Evolutionary conservation across 2,797 vertebrate genomes (phyloP).

Genomic region (Tarsius wallacei): DNA sequence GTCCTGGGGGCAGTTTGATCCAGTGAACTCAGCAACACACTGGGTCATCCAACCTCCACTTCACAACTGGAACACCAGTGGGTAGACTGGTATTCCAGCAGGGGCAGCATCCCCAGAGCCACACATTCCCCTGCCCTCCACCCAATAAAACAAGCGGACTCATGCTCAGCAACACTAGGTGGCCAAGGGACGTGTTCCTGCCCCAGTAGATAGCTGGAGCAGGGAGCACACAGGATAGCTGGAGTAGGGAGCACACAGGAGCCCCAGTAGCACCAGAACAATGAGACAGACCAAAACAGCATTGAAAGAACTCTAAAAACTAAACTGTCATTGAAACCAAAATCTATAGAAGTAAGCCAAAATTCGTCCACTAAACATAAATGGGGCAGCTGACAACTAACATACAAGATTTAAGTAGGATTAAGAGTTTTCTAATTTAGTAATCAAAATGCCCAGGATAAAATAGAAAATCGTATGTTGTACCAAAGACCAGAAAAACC

Average conservation of each 20-base stretch:
- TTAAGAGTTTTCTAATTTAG: not conserved
- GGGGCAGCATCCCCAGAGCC: not conserved
- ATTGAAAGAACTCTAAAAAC: not conserved
- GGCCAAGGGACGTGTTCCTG: not conserved
- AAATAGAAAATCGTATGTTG: not conserved
- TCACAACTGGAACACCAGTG: too few relatives aligned
- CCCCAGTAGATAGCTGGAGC: not conserved
- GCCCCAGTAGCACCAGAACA: not conserved
- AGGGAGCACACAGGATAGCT: not conserved
- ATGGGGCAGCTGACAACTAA: not conserved
- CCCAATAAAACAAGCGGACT: not conserved
- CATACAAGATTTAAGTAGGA: too few relatives aligned
- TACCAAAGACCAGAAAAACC: not conserved
- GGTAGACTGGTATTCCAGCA: not conserved
- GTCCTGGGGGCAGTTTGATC: not conserved
- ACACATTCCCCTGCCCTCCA: not conserved
- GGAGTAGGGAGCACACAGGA: not conserved
- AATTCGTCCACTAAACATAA: not conserved
- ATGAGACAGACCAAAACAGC: not conserved
- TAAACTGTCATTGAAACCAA: not conserved
- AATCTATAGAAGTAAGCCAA: not conserved
- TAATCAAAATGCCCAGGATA: not conserved
- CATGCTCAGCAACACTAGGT: too few relatives aligned
- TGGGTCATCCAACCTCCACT: too few relatives aligned
- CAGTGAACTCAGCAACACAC: not conserved